Evolutionary conservation across 1,140 invertebrate genomes (phyloP).

Genomic region (Drosophila hydei): DNA sequence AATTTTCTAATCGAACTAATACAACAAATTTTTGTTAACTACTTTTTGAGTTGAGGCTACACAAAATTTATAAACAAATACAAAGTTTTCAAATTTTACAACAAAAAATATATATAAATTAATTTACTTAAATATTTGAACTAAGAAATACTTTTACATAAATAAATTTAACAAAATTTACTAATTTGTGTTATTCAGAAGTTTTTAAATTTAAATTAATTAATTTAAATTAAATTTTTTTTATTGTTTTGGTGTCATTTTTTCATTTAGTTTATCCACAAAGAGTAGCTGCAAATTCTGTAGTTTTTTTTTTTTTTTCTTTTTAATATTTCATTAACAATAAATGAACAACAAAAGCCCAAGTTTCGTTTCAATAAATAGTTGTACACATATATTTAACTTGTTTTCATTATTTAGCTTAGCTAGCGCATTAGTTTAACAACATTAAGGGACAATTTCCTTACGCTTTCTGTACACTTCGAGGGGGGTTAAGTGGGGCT

Average conservation of each 20-base stretch:
- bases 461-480: slow-evolving; percentile 26
- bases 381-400: slow-evolving; percentile 82
- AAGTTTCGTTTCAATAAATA: slow-evolving; percentile 75
- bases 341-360: slow-evolving; percentile 39
- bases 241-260: slow-evolving; percentile 11
- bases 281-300: slow-evolving; percentile 23
- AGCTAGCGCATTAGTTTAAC: slow-evolving; percentile 51
- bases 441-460: slow-evolving; percentile 41
- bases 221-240: slow-evolving; percentile 1
- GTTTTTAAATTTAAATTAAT: neutral
- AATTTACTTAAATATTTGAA: slow-evolving; percentile 1
- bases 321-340: slow-evolving; percentile 1
- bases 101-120: slow-evolving; percentile 27
- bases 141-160: slow-evolving; percentile 10
- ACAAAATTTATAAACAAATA: slow-evolving; percentile 46
- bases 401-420: slow-evolving; percentile 55
- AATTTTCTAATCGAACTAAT: slow-evolving; percentile 30
- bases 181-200: slow-evolving; percentile 4
- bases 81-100: slow-evolving; percentile 37
- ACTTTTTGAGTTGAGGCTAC: slow-evolving; percentile 37
- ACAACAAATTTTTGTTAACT: slow-evolving; percentile 33
- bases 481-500: too few relatives aligned
- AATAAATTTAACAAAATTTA: slow-evolving; percentile 18
- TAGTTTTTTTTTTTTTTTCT: slow-evolving; percentile 25
- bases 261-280: slow-evolving; percentile 27